Evolutionary conservation across 2,113 vertebrate species (phyloP).

Genomic region (Lampris megalopsis): DNA sequence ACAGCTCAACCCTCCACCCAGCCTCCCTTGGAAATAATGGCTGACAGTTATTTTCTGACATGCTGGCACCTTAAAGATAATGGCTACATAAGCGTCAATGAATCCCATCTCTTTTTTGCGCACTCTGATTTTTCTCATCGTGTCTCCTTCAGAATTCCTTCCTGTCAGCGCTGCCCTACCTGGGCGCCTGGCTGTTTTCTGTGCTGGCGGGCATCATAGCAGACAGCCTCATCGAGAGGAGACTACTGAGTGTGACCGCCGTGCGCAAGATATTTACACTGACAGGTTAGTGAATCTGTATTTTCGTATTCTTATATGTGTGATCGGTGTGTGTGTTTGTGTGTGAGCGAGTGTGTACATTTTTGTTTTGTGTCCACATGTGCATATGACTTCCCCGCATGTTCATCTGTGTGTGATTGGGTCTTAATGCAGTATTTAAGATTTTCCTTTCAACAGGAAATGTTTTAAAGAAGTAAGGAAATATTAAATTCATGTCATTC

Average conservation of each 20-base stretch:
- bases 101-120: not conserved
- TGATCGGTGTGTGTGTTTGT: not conserved
- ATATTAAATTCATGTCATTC: not conserved
- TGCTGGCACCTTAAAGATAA: too few relatives aligned
- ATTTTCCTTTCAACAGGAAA: not conserved
- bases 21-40: too few relatives aligned
- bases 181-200: constrained; percentile 71
- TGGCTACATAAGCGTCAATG: too few relatives aligned
- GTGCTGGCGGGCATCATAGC: constrained; percentile 73
- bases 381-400: not conserved
- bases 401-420: too few relatives aligned
- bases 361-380: not conserved
- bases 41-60: too few relatives aligned
- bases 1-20: too few relatives aligned
- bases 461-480: not conserved
- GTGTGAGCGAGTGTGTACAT: not conserved
- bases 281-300: constrained; percentile 61
- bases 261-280: constrained; percentile 85
- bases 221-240: constrained; percentile 78
- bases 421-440: too few relatives aligned
- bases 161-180: constrained; percentile 81
- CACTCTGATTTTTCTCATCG: not conserved
- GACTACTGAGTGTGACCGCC: constrained; percentile 69
- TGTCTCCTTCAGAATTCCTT: constrained; percentile 74
- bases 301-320: not conserved